These are phyloP conservation scores for Neomonachus schauinslandi DNA, from an alignment of 2,113 vertebrate genomes.

Conservation along the genomic window DNA sequence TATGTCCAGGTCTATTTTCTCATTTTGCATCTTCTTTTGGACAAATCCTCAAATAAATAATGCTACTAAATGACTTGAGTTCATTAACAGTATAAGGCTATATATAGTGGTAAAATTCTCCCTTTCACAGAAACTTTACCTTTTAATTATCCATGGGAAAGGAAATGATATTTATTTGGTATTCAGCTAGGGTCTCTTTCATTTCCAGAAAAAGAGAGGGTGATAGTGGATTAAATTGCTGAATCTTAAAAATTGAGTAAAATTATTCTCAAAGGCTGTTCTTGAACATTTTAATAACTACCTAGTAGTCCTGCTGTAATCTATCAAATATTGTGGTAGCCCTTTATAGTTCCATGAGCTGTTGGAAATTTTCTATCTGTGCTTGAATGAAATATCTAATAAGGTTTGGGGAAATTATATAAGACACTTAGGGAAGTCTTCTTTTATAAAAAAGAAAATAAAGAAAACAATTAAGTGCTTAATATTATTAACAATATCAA, in stretches of 20 bases:
- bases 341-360: not conserved
- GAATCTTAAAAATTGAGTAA: constrained; percentile 11
- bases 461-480: constrained; percentile 4
- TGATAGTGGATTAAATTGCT: constrained; percentile 30
- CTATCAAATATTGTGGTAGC: not conserved
- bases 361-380: constrained; percentile 28
- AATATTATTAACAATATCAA: not conserved
- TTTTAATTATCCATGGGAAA: constrained; percentile 40
- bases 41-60: constrained; percentile 31
- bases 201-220: constrained; percentile 41
- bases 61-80: constrained; percentile 22
- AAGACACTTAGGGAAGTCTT: not conserved
- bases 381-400: constrained; percentile 37
- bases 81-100: constrained; percentile 12
- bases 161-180: constrained; percentile 46
- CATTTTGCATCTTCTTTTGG: constrained; percentile 11
- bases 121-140: not conserved
- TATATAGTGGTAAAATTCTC: constrained; percentile 8
- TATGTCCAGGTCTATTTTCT: constrained; percentile 21
- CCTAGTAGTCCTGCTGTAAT: not conserved
- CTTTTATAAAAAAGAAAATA: constrained; percentile 15
- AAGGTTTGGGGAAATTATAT: not conserved
- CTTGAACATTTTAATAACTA: constrained; percentile 49
- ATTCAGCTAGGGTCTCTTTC: not conserved
- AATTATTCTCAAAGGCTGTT: constrained; percentile 55